Evolutionary conservation across 2,797 vertebrate genomes (phyloP), one percentile per base, ranked within the genome.

Genomic region (Megaceryle alcyon): DNA sequence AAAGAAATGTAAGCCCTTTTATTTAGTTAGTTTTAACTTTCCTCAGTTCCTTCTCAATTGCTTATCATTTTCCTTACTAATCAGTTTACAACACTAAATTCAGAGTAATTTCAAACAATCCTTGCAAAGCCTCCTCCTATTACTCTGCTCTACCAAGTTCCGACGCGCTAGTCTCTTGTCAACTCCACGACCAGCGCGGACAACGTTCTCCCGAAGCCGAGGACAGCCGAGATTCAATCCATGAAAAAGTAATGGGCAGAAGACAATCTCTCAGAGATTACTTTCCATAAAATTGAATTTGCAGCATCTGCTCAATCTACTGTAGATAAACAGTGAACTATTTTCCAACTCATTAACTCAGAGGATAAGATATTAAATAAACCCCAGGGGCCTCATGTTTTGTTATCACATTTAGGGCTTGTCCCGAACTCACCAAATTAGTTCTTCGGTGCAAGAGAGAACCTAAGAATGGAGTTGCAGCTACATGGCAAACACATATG

Each of bases 341-440:
- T 98, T 98, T 98, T 98, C 98, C 97, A 97, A 97, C 93, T 98
- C 98, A 98, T 98, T 98, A 98, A 97, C 97, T 95, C 93, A 94
- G 93, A 97, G 96, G 92, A 97, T 97, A 97, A 97, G 96, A 94
- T 97, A 98, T 97, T 98, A 98, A 97, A 97, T 95, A 97, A 98
- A 96, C 94, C 97, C 97, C 92, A 96, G 89, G 92, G 97, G 96
- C 86, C 94, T 97, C 92, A 37, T 88, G 88, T 86, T 98, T 98
- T 97, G 89, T 97, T 97, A 97, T 68, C 96, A 94, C 60, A 39
- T 95, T 97, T 97, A 97, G 97, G 88, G 64, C 77, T 96, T 93
- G 88, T 97, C 96, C 96, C 94, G 96, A 90, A 95, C 92, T 96
- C 94, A 92, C 89, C 95, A 92, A 82, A 95, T 96, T 94, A 96